Evolutionary conservation across 53 echinoderm and acorn worm species (phyloP).

Genomic region (Arbacia lixula): DNA sequence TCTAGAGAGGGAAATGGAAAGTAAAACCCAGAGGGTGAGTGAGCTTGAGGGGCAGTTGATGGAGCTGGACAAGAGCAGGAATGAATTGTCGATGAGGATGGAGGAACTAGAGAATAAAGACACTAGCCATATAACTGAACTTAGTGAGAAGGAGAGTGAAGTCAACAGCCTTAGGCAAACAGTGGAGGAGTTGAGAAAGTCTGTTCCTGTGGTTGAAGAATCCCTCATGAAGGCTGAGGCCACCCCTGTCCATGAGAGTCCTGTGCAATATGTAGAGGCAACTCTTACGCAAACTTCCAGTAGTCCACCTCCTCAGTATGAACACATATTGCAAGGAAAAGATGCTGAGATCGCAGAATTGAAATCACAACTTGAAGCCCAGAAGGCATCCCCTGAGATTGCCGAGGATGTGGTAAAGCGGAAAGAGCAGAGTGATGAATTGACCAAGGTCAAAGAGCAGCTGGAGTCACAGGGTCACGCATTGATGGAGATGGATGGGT

Average conservation of each 20-base stretch:
- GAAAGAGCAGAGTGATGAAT: neutral
- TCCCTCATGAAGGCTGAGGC: slow-evolving; percentile 38
- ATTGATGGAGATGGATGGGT: slow-evolving; percentile 32
- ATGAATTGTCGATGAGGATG: neutral
- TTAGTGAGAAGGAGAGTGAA: slow-evolving; percentile 54
- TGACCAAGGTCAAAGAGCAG: slow-evolving; percentile 43
- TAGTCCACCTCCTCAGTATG: slow-evolving; percentile 60
- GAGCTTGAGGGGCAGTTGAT: slow-evolving; percentile 56
- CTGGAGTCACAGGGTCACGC: slow-evolving; percentile 59
- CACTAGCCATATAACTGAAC: neutral
- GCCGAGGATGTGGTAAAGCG: neutral
- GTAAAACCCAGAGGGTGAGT: slow-evolving; percentile 48
- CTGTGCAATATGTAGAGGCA: no score
- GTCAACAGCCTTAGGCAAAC: slow-evolving; percentile 74
- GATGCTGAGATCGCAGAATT: slow-evolving; percentile 65
- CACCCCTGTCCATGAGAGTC: slow-evolving; percentile 47
- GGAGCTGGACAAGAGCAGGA: slow-evolving; percentile 35
- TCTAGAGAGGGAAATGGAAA: slow-evolving; percentile 63
- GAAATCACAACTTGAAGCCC: slow-evolving; percentile 36
- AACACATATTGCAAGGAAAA: slow-evolving; percentile 38
- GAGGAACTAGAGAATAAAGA: neutral
- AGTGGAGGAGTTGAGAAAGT: slow-evolving; percentile 61
- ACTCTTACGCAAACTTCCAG: no score
- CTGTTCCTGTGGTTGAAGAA: slow-evolving; percentile 18
- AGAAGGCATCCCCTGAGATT: neutral